A percentile compares a stretch with the other conserved stretches of the same genome.
Evolutionary conservation across 2,888 invertebrate species (phyloP).

Genomic region (Conus canariensis): DNA sequence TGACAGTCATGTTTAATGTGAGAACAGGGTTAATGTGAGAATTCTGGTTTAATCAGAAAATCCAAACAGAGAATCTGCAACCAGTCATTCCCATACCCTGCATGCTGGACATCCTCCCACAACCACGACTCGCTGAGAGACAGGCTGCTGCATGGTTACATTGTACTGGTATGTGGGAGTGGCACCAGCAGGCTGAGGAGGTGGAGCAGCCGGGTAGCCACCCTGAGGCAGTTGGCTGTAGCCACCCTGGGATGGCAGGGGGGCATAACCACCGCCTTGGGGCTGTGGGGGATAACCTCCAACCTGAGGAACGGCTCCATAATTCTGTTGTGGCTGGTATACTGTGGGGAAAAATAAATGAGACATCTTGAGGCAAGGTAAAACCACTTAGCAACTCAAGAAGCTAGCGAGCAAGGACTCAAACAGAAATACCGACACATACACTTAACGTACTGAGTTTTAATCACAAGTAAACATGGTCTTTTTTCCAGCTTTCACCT

Average conservation of each 20-base stretch:
- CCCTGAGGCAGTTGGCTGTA: conserved; percentile 43
- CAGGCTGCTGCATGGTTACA: conserved; percentile 53
- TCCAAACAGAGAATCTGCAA: too few relatives aligned
- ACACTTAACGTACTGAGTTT: background rate
- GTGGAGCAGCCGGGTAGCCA: conserved; percentile 41
- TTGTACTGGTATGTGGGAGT: conserved; percentile 80
- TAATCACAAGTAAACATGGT: too few relatives aligned
- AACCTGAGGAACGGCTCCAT: conserved; percentile 29
- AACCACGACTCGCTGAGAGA: conserved; percentile 85
- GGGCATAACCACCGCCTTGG: conserved; percentile 12
- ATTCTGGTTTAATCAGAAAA: too few relatives aligned
- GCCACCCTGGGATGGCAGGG: conserved; percentile 38
- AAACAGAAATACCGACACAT: background rate
- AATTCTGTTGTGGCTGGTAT: conserved; percentile 37
- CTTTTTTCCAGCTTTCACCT: too few relatives aligned
- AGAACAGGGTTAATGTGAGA: too few relatives aligned
- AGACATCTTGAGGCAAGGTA: background rate
- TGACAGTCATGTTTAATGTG: too few relatives aligned
- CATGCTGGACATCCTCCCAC: conserved; percentile 94
- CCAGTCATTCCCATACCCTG: conserved; percentile 81
- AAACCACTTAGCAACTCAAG: background rate
- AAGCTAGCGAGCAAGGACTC: too few relatives aligned
- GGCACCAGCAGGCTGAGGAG: conserved; percentile 46
- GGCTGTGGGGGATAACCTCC: conserved; percentile 6
- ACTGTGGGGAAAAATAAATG: background rate